Evolutionary conservation across 2,888 invertebrate genomes (phyloP), one percentile per base, ranked within the genome.

Genomic region (Bellardia pandia): DNA sequence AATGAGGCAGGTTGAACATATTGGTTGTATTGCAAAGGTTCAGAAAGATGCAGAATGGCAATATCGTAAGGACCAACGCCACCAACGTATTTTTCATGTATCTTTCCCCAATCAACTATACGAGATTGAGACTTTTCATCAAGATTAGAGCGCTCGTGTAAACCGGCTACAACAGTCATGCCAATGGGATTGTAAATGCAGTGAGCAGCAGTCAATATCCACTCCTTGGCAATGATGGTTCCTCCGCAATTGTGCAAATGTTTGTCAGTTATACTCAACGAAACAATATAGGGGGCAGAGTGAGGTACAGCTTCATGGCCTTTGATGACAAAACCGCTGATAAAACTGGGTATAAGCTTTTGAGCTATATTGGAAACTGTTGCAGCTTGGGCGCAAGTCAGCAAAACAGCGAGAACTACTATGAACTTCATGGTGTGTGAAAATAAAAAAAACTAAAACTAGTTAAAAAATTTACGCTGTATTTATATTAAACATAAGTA

Each of bases 21-120:
- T 69, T 91, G 89, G 80, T 91, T 92, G 86, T 93, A 92, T 13
- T 83, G 84, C 68, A 93, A 91, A 3, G 92, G 86, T 66, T 90
- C 80, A 33, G 89, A 89, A 11, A 92, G 90, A 86, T 91, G 91
- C 84, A 95, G 88, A 1, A 95, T 79, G 51, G 95, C 95, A 88
- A 95, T 95, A 89, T 95, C 95, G 88, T 94, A 94, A 84, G 94
- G 94, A 40, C 93, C 94, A 14, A 94, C 93, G 1, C 92, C 92
- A 16, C 94, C 94, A 66, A 11, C 33, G 88, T 90, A 93, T 4
- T 42, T 3, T 48, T 90, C 90, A 86, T 94, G 94, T 1, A 93
- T 90, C 40, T 91, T 89, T 23, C 91, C 90, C 30, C 90, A 91
- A 4, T 89, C 90, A 9, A 94, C 90, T 1, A 75, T 30, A 72